Conservation (phyloP, 92 coral and sea anemone genomes). For the Diadumene lineata region DNA sequence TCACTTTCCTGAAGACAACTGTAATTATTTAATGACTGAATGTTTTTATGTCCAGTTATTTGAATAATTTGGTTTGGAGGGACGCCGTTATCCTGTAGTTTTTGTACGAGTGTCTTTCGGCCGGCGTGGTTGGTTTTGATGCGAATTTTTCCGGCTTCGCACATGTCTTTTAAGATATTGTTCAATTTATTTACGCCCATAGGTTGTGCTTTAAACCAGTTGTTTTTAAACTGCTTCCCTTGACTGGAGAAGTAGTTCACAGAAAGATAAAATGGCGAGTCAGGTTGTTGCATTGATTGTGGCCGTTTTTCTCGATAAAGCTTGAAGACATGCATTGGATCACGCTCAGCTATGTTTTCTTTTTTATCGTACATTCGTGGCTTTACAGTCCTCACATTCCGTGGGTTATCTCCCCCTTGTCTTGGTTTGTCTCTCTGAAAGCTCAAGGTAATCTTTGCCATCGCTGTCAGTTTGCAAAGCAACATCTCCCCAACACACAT, state of each 20-base stretch:
- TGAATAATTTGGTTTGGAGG: slow-evolving; percentile 55
- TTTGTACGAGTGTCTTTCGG: slow-evolving; percentile 30
- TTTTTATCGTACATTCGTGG: slow-evolving; percentile 46
- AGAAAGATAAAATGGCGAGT: slow-evolving; percentile 31
- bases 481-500: not conserved
- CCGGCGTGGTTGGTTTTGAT: no score
- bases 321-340: slow-evolving; percentile 39
- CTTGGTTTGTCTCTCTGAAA: slow-evolving; percentile 42
- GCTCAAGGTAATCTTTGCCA: slow-evolving; percentile 41
- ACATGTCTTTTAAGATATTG: slow-evolving; percentile 31
- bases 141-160: slow-evolving; percentile 2
- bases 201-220: slow-evolving; percentile 43
- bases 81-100: slow-evolving; percentile 32
- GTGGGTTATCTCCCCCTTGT: slow-evolving; percentile 37
- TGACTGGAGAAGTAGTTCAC: not conserved
- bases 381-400: slow-evolving; percentile 39
- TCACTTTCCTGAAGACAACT: slow-evolving; percentile 40
- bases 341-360: slow-evolving; percentile 15
- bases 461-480: slow-evolving; percentile 26
- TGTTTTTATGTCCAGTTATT: slow-evolving; percentile 58
- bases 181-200: slow-evolving; percentile 42
- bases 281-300: slow-evolving; percentile 31
- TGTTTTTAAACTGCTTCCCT: not conserved
- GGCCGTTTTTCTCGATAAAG: slow-evolving; percentile 42
- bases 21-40: slow-evolving; percentile 54